Evolutionary conservation across 2,888 invertebrate species (phyloP).

Genomic region (Agonopterix subpropinquella): DNA sequence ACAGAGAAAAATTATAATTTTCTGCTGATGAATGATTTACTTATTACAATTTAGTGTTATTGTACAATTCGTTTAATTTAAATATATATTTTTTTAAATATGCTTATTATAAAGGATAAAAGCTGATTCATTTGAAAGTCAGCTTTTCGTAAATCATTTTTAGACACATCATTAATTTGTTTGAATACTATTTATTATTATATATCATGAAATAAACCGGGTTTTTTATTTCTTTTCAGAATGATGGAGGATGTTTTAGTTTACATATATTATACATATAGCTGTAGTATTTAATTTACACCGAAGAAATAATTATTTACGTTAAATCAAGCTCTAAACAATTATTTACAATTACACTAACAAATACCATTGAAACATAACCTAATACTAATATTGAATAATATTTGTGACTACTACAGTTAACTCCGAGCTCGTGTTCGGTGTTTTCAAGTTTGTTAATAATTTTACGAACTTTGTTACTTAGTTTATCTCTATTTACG

Average conservation of each 20-base stretch:
- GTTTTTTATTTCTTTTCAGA: too few relatives aligned
- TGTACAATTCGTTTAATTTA: too few relatives aligned
- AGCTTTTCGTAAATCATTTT: background rate
- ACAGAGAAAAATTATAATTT: too few relatives aligned
- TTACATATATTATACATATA: background rate
- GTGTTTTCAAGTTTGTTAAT: slow-evolving; percentile 46
- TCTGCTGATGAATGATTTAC: too few relatives aligned
- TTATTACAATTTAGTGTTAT: too few relatives aligned
- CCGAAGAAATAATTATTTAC: background rate
- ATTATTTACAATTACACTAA: slow-evolving; percentile 3
- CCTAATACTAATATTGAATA: slow-evolving; percentile 4
- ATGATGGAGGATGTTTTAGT: too few relatives aligned
- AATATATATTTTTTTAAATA: too few relatives aligned
- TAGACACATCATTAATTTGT: background rate
- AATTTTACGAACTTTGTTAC: slow-evolving; percentile 61
- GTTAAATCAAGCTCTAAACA: slow-evolving; percentile 3
- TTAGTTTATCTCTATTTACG: slow-evolving; percentile 47
- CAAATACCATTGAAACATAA: slow-evolving; percentile 2
- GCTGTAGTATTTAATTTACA: background rate
- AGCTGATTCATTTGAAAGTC: too few relatives aligned
- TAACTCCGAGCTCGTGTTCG: background rate
- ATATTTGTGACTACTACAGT: slow-evolving; percentile 5
- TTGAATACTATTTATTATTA: background rate
- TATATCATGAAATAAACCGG: background rate
- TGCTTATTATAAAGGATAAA: too few relatives aligned